Evolutionary conservation across 1,140 invertebrate genomes (phyloP), one percentile per base, ranked within the genome.

Genomic region (Saxidomus purpurata): DNA sequence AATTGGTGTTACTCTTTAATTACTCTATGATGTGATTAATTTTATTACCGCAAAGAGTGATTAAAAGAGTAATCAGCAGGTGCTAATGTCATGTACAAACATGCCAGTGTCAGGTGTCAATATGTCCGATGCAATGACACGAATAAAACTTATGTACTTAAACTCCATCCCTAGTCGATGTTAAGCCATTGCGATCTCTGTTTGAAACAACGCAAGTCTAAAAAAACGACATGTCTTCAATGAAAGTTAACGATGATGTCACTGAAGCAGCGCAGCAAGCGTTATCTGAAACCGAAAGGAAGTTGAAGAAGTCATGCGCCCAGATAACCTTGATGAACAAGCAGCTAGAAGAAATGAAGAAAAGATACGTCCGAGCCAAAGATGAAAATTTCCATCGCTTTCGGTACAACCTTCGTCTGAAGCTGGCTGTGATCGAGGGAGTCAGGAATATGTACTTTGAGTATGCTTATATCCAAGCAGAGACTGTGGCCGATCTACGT

Each of bases 361-460:
- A 49, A 25, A 63, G 91, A 11, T 93, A 92, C 74, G 36, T 69
- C 17, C 34, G 36, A 9, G 91, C 92, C 28, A 92, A 90, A 63
- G 52, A 36, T 34, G 79, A 71, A 8, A 87, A 88, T 74, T 67
- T 83, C 4, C 81, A 84, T 34, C 83, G 67, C 3, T 92, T 92
- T 77, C 89, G 92, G 19, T 92, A 92, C 88, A 87, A 82, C 38
- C 34, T 84, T 19, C 89, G 89, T 40, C 77, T 92, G 31, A 87
- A 90, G 49, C 71, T 92, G 36, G 90, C 92, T 28, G 89, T 88
- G 17, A 38, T 91, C 11, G 91, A 93, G 69, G 91, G 92, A 22
- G 77, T 90, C 25, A 80, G 90, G 34, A 92, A 92, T 76, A 90
- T 92, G 88, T 92, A 90, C 87, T 89, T 87, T 63, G 90, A 91